Base-by-base conservation (phyloP, 2,888 invertebrate species). In the Chalcis sispes region DNA sequence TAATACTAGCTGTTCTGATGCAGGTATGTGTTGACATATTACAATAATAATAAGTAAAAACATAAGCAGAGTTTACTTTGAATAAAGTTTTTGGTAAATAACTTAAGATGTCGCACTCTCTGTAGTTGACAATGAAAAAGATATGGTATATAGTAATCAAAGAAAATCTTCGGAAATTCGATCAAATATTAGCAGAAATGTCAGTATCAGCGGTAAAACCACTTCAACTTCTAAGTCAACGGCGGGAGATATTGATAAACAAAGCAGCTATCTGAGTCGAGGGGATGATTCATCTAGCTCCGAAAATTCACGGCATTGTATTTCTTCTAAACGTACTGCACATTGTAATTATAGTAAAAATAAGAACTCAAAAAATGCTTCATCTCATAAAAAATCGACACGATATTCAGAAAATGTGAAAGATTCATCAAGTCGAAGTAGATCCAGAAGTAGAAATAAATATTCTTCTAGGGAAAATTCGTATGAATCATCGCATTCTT, bases 71-170 rank as follows among this genome's bases (percentile, higher is more conserved):
- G 46, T 13, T 20, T 61, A 25, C 27, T 56, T 48, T 40, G 27
- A 25, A 36, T 7, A 25, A 18, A 64, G 36, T 23, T 40, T 61
- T 4, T 62, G 15, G 10, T 54, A 50, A 59, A 64, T 64, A 70
- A 69, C 25, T 56, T 23, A 48, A 62, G 65, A 75, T 75, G 79
- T 82, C 79, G 80, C 81, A 82, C 84, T 87, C 48, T 62, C 61
- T 42, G 84, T 85, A 88, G 88, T 86, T 85, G 86, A 73, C 72
- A 73, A 87, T 85, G 87, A 87, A 80, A 87, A 86, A 86, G 87
- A 86, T 85, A 86, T 83, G 84, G 81, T 86, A 82, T 85, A 85
- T 85, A 64, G 56, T 69, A 86, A 84, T 84, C 84, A 87, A 82
- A 87, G 85, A 83, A 87, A 86, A 82, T 83, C 84, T 71, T 85